phyloP scores from a whole-genome alignment of 2,113 vertebrate genomes.

The Rhabdomys dilectus region DNA sequence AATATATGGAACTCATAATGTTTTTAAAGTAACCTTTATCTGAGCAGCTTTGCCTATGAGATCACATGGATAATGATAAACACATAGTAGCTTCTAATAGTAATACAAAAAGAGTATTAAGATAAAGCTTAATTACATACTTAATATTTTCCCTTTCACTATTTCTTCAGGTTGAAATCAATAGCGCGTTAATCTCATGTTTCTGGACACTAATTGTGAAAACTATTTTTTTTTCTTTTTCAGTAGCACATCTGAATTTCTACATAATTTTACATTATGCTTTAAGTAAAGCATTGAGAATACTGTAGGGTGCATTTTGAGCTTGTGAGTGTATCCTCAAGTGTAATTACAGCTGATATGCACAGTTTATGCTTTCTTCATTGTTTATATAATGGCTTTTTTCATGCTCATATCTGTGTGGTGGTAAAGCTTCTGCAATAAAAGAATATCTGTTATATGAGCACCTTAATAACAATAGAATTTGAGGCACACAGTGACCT shows the following conservation, averaged over 20 bases:
- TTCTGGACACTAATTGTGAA: background rate
- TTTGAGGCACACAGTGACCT: too few species aligned
- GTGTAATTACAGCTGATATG: background rate
- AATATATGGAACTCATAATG: background rate
- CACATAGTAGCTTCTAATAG: background rate
- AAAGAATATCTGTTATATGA: background rate
- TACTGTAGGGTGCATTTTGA: background rate
- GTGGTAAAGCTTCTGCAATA: background rate
- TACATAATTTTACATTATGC: background rate
- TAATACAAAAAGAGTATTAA: background rate
- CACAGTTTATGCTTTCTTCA: rapidly evolving
- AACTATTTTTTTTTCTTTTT: background rate
- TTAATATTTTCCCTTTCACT: background rate
- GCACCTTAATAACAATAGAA: background rate
- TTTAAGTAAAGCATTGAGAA: background rate
- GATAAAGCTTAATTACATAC: background rate
- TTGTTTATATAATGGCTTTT: background rate
- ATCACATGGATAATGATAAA: background rate
- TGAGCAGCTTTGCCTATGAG: background rate
- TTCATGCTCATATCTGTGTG: background rate
- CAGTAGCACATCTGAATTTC: background rate
- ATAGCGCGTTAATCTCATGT: background rate
- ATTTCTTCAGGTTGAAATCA: background rate
- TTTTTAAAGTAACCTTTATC: background rate
- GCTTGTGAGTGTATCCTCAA: background rate